phyloP scores from a whole-genome alignment of 1,140 invertebrate genomes.

The Colletes gigas region DNA sequence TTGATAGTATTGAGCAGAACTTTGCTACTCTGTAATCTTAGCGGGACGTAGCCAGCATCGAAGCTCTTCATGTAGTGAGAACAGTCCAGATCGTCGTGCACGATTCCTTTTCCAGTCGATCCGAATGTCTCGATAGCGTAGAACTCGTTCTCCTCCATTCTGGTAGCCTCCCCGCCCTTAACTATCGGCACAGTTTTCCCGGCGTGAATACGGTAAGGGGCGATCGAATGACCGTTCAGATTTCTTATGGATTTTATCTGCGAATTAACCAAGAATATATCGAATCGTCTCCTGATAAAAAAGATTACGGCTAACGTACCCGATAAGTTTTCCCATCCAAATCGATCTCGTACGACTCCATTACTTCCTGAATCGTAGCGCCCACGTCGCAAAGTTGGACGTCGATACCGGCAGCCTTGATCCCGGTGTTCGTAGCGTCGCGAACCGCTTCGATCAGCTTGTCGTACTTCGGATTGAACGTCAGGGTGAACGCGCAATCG shows the following conservation, averaged over 20 bases:
- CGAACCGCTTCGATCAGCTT: constrained; percentile 96
- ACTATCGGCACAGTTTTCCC: constrained; percentile 99
- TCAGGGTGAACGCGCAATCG: constrained; percentile 98
- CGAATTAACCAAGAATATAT: constrained; percentile 23
- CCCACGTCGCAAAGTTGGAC: constrained; percentile 98
- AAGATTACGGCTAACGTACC: constrained; percentile 58
- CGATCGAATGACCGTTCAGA: constrained; percentile 98
- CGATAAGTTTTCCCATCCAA: constrained; percentile 98
- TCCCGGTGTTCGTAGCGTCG: constrained; percentile 99
- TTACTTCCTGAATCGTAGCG: constrained; percentile 98
- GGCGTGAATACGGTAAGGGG: constrained; percentile 98
- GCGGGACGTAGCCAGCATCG: constrained; percentile 94
- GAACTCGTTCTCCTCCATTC: constrained; percentile 99
- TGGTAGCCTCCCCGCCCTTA: constrained; percentile 97
- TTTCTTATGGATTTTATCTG: constrained; percentile 98
- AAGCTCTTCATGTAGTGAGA: constrained; percentile 99
- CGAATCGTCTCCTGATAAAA: neutral
- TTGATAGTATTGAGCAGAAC: constrained; percentile 97
- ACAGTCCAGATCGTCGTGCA: constrained; percentile 99
- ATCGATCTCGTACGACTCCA: constrained; percentile 99
- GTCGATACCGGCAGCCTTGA: constrained; percentile 97
- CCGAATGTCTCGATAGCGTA: constrained; percentile 99
- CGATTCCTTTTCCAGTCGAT: constrained; percentile 97
- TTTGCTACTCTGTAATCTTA: constrained; percentile 95
- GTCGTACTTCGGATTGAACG: constrained; percentile 99